Conservation (phyloP, 2,113 vertebrate genomes). For the Syngnathus typhle region DNA sequence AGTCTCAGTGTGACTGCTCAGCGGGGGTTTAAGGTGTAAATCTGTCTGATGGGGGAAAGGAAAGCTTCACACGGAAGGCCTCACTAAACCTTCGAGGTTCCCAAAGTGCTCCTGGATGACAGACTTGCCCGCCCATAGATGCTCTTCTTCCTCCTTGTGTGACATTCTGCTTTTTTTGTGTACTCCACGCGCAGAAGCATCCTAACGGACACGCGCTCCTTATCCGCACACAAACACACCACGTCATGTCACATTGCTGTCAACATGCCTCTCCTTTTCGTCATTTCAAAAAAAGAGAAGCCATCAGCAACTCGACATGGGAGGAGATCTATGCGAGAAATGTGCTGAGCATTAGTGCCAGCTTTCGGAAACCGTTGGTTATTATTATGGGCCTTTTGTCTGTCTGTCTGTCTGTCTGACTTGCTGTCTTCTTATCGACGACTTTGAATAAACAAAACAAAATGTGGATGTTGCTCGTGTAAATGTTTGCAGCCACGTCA, state of each 20-base stretch:
- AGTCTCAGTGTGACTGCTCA: conserved; percentile 49
- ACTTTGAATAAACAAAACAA: background rate
- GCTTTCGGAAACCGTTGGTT: conserved; percentile 13
- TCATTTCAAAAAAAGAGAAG: conserved; percentile 47
- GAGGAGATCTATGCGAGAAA: conserved; percentile 42
- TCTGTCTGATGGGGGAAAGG: conserved; percentile 63
- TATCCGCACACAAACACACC: conserved; percentile 22
- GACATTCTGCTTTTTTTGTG: conserved; percentile 59
- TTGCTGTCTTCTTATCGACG: background rate
- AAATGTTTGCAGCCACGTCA: background rate
- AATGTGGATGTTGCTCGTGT: background rate
- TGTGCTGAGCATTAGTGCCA: conserved; percentile 34
- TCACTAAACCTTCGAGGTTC: conserved; percentile 41
- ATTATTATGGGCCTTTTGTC: conserved; percentile 24
- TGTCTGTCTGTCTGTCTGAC: conserved; percentile 6
- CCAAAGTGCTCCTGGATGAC: conserved; percentile 50
- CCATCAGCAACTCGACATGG: conserved; percentile 50
- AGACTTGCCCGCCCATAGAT: conserved; percentile 70
- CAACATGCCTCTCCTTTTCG: conserved; percentile 30
- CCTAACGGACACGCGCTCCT: conserved; percentile 45
- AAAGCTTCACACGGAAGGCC: conserved; percentile 50
- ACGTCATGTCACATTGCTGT: conserved; percentile 40
- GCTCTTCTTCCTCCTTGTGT: conserved; percentile 55
- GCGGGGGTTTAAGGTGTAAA: conserved; percentile 69
- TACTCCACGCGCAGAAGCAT: conserved; percentile 16